Evolutionary conservation across 1,140 invertebrate species (phyloP), one percentile per base, ranked within the genome.

Genomic region (Euborellia annulipes): DNA sequence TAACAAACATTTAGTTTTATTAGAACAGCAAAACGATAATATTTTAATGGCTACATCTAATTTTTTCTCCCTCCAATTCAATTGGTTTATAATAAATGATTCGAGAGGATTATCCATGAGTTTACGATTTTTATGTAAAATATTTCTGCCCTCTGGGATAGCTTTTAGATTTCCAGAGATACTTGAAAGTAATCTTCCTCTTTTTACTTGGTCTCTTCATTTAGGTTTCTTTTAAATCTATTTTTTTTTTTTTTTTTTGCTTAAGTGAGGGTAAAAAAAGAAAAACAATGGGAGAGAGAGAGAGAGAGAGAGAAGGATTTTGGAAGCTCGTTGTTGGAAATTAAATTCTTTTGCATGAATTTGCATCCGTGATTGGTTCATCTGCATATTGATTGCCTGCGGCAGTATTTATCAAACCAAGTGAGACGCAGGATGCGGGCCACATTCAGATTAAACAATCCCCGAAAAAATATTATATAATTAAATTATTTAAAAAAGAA

Each of bases 321-420:
- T 14, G 19, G 16, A 27, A 27, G 23, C 7, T 13, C 17, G 45
- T 17, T n/a, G 54, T 46, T 51, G 49, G 54, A 56, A 58, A 56
- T 58, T 58, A 56, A 56, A 58, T 58, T 56, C 54, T 58, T 41
- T 56, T 56, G 55, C 54, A 56, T 58, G 52, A 56, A 58, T 58
- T 58, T 58, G 52, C 56, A 58, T 58, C 43, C 38, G 46, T 56
- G 56, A 58, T 58, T 58, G 54, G 56, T 55, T 56, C 52, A 58
- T 58, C 55, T 56, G 43, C 56, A 58, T 56, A 58, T 56, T 58
- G 56, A 58, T 58, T 27, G 23, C 23, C 52, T 49, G 52, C 51
- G 44, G 34, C 40, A 27, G 41, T 46, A 48, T 27, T 27, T 27
- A 27, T 27, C 23, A 27, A 27, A 27, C 23, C 23, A 27, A 27